Percentiles rank a stretch among this genome's conserved stretches.
These are phyloP conservation scores for Spodoptera picta DNA, from an alignment of 2,888 invertebrate genomes.

Conservation along the genomic window DNA sequence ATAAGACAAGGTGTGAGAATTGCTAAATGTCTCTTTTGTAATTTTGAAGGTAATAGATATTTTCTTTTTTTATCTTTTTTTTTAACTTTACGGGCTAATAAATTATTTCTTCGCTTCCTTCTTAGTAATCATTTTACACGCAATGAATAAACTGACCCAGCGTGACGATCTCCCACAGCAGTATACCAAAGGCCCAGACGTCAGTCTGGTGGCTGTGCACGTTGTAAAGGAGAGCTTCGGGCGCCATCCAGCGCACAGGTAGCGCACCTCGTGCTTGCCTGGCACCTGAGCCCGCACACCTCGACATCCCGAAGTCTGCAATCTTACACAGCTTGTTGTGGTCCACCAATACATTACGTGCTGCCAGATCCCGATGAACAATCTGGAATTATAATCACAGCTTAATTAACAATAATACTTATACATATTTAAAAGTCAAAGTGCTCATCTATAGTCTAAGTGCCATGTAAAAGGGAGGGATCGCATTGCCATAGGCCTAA, in stretches of 20 bases:
- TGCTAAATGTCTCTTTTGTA: no score
- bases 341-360: conserved; percentile 94
- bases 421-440: no score
- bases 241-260: conserved; percentile 95
- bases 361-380: conserved; percentile 95
- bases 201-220: conserved; percentile 94
- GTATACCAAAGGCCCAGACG: conserved; percentile 96
- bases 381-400: conserved; percentile 87
- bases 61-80: no score
- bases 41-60: no score
- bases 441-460: no score
- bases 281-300: conserved; percentile 86
- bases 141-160: conserved; percentile 87
- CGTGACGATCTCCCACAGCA: conserved; percentile 96
- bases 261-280: conserved; percentile 88
- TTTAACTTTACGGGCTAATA: no score
- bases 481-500: no score
- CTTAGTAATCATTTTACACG: neutral
- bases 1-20: neutral
- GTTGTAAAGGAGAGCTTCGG: conserved; percentile 93
- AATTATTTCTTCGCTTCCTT: no score
- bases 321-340: conserved; percentile 96
- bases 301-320: conserved; percentile 96
- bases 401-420: no score
- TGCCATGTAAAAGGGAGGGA: no score